phyloP scores from a whole-genome alignment of 2,797 vertebrate genomes.

The Adelosebastes latens region DNA sequence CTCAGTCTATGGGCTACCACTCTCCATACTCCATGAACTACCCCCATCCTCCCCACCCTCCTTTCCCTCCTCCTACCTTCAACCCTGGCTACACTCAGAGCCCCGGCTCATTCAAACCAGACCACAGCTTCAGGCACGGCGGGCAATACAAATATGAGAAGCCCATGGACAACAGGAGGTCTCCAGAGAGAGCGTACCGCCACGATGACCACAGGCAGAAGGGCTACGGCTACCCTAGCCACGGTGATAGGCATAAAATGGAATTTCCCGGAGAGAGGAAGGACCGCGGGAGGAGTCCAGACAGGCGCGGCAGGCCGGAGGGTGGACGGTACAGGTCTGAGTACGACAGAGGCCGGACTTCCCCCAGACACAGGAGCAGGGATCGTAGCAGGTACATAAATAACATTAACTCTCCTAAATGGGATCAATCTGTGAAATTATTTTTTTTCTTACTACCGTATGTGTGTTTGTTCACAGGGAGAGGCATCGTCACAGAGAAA shows the following conservation, averaged over 20 bases:
- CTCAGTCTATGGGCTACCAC: slow-evolving; percentile 87
- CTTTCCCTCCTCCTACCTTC: slow-evolving; percentile 86
- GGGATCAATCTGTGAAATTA: fast-evolving
- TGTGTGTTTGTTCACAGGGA: slow-evolving; percentile 79
- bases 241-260: slow-evolving; percentile 85
- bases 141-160: slow-evolving; percentile 88
- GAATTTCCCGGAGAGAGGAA: slow-evolving; percentile 85
- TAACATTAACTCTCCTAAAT: fast-evolving
- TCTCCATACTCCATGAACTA: slow-evolving; percentile 88
- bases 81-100: slow-evolving; percentile 83
- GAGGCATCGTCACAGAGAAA: slow-evolving; percentile 90
- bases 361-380: slow-evolving; percentile 88
- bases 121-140: slow-evolving; percentile 77
- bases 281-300: slow-evolving; percentile 89
- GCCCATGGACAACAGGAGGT: slow-evolving; percentile 79
- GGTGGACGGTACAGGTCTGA: slow-evolving; percentile 87
- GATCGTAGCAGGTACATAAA: slow-evolving; percentile 89
- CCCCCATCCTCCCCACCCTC: slow-evolving; percentile 86
- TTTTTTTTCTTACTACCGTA: fast-evolving
- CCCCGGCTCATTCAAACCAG: slow-evolving; percentile 82
- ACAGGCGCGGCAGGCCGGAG: slow-evolving; percentile 84
- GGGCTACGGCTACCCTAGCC: slow-evolving; percentile 82
- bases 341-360: slow-evolving; percentile 86
- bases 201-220: slow-evolving; percentile 90
- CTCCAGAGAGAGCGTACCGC: slow-evolving; percentile 89